Evolutionary conservation across 1,140 invertebrate genomes (phyloP).

Genomic region (Hormaphis cornu): DNA sequence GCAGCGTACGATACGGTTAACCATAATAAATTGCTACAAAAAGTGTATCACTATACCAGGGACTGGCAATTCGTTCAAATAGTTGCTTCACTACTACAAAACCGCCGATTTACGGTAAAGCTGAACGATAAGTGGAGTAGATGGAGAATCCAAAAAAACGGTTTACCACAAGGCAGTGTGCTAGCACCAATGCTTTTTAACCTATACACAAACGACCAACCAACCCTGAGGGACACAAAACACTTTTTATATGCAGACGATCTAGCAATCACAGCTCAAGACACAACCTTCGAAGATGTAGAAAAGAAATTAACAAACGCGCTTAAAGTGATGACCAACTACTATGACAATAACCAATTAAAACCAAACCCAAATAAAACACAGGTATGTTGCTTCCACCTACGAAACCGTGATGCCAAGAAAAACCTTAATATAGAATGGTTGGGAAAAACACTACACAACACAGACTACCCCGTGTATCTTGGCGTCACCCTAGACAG

Average conservation of each 20-base stretch:
- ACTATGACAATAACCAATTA: not conserved
- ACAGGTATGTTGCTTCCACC: conserved; percentile 38
- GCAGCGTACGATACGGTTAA: conserved; percentile 34
- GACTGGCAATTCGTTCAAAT: conserved; percentile 14
- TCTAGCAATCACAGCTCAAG: conserved; percentile 14
- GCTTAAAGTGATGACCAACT: not conserved
- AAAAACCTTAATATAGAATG: conserved; percentile 42
- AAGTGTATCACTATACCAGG: conserved; percentile 18
- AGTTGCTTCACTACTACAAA: conserved; percentile 27
- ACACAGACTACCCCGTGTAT: conserved; percentile 4
- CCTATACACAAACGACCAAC: not conserved
- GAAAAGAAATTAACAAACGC: not conserved
- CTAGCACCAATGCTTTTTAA: not conserved
- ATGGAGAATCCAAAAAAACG: conserved; percentile 33
- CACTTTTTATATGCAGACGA: conserved; percentile 24
- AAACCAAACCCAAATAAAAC: not conserved
- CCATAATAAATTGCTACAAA: conserved; percentile 28
- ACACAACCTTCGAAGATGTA: conserved; percentile 8
- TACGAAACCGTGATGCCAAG: conserved; percentile 46
- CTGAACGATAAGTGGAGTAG: conserved; percentile 32
- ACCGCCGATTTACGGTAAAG: conserved; percentile 31
- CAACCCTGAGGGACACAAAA: not conserved
- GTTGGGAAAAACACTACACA: not conserved
- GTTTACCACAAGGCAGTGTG: too few relatives aligned
- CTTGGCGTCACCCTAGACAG: conserved; percentile 32